These are phyloP conservation scores for Gordius sp. DNA, from an alignment of 2,888 invertebrate genomes.

Conservation along the genomic window DNA sequence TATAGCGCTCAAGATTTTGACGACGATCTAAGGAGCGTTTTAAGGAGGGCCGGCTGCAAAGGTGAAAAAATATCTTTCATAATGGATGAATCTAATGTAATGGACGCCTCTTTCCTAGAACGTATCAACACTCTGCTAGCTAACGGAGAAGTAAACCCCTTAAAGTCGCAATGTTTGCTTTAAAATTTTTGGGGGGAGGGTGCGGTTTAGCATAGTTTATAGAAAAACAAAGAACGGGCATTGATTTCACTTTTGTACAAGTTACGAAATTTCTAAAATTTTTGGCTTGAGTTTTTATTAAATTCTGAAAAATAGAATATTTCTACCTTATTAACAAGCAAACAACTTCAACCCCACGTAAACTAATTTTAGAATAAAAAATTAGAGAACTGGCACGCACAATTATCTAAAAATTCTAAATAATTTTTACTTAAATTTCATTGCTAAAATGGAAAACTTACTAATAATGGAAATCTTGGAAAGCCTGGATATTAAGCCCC, in stretches of 20 bases:
- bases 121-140: conserved; percentile 93
- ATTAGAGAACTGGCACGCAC: no score
- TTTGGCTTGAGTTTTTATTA: neutral
- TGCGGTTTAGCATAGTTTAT: neutral
- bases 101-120: conserved; percentile 92
- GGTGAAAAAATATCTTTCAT: conserved; percentile 98
- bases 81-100: conserved; percentile 87
- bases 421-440: no score
- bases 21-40: conserved; percentile 56
- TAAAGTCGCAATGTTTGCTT: conserved; percentile 56
- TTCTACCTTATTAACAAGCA: no score
- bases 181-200: conserved; percentile 5
- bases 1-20: conserved; percentile 96
- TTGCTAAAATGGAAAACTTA: no score
- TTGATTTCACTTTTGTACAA: neutral
- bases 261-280: no score
- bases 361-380: no score
- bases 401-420: no score
- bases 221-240: neutral
- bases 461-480: no score
- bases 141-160: conserved; percentile 97
- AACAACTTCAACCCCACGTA: no score
- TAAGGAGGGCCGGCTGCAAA: conserved; percentile 38
- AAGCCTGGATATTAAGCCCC: no score
- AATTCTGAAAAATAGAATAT: no score